Evolutionary conservation across 2,797 vertebrate species (phyloP).

Genomic region (Eulemur rubriventer): DNA sequence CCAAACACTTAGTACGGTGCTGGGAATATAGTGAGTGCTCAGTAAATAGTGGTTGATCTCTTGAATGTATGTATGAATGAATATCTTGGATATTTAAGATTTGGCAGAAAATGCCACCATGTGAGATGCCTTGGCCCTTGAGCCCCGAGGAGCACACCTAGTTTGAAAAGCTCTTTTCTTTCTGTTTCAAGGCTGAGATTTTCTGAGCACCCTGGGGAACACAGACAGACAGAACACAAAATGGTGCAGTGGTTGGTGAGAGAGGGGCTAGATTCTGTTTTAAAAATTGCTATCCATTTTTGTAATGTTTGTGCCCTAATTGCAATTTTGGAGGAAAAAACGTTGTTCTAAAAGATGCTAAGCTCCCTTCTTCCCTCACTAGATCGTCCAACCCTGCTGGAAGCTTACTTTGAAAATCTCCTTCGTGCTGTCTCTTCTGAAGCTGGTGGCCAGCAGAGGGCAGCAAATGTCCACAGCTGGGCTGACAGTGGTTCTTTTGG

Average conservation of each 20-base stretch:
- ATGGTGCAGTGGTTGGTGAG: background rate
- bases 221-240: background rate
- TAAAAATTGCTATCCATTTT: background rate
- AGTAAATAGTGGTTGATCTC: background rate
- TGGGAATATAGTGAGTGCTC: background rate
- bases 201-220: background rate
- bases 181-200: background rate
- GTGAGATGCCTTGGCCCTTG: background rate
- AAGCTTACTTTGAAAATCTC: background rate
- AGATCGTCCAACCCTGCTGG: background rate
- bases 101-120: background rate
- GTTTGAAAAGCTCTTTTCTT: background rate
- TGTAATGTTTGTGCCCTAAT: background rate
- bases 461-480: constrained; percentile 44
- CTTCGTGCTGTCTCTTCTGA: rapidly evolving
- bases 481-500: rapidly evolving
- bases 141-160: rapidly evolving
- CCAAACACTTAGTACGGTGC: background rate
- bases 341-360: background rate
- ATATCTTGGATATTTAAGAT: background rate
- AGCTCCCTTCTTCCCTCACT: background rate
- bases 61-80: background rate
- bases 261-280: background rate
- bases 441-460: constrained; percentile 63
- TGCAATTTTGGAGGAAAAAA: background rate